phyloP scores from a whole-genome alignment of 2,113 vertebrate species.

The zebrafish (Danio rerio) region GRCz12tu NC_133178.1:57172001-57172500 shows the following conservation, averaged over 20 bases:
- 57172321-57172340: neutral
- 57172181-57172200: neutral
- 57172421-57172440: neutral
- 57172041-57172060: neutral
- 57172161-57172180: neutral
- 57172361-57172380: neutral
- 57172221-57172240: neutral
- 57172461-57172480: neutral
- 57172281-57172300: neutral
- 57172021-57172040: constrained; percentile 54
- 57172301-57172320: neutral
- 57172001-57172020: constrained; percentile 35
- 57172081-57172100: neutral
- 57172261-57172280: neutral
- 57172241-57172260: neutral
- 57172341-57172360: neutral
- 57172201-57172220: neutral
- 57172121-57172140: neutral
- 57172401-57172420: constrained; percentile 7
- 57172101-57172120: constrained; percentile 13
- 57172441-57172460: neutral
- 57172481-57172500: neutral
- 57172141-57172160: neutral
- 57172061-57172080: constrained; percentile 27
- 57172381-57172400: neutral